A percentile compares a stretch with the other conserved stretches of the same genome.
These are phyloP conservation scores for Zophobas morio DNA, from an alignment of 1,140 invertebrate species.

Conservation along the genomic window DNA sequence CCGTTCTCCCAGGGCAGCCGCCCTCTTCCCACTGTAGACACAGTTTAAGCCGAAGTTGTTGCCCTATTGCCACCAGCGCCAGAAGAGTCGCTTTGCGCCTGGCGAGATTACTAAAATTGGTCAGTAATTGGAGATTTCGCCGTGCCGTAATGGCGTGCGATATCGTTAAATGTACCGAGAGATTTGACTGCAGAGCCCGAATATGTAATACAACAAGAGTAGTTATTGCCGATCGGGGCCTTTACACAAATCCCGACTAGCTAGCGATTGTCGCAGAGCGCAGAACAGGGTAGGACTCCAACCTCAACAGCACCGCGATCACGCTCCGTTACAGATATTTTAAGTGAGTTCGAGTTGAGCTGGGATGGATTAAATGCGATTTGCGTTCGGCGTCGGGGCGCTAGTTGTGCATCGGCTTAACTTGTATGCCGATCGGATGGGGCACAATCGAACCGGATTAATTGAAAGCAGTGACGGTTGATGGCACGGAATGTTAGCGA, in stretches of 20 bases:
- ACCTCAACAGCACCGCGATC: slow-evolving; percentile 8
- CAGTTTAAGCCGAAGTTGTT: background rate
- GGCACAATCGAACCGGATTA: slow-evolving; percentile 24
- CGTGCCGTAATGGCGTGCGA: slow-evolving; percentile 26
- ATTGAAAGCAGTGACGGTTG: slow-evolving; percentile 24
- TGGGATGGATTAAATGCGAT: slow-evolving; percentile 26
- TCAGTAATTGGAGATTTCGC: slow-evolving; percentile 37
- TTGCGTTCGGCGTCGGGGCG: slow-evolving; percentile 18
- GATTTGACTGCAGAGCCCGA: slow-evolving; percentile 16
- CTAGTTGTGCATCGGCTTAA: slow-evolving; percentile 18
- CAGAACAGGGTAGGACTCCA: background rate
- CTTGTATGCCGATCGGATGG: slow-evolving; percentile 29
- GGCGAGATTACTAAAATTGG: slow-evolving; percentile 25
- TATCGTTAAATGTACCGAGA: slow-evolving; percentile 41
- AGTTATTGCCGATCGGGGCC: background rate
- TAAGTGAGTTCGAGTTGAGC: background rate
- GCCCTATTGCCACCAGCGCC: slow-evolving; percentile 4
- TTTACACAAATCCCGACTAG: slow-evolving; percentile 5
- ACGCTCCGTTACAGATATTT: slow-evolving; percentile 37
- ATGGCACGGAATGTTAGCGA: background rate
- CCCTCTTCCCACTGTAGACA: no score
- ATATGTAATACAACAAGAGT: slow-evolving; percentile 12
- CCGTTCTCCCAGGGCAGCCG: no score
- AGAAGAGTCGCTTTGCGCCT: background rate
- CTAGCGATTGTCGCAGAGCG: background rate